Evolutionary conservation across 2,113 vertebrate genomes (phyloP).

Genomic region (Nannospalax galili): DNA sequence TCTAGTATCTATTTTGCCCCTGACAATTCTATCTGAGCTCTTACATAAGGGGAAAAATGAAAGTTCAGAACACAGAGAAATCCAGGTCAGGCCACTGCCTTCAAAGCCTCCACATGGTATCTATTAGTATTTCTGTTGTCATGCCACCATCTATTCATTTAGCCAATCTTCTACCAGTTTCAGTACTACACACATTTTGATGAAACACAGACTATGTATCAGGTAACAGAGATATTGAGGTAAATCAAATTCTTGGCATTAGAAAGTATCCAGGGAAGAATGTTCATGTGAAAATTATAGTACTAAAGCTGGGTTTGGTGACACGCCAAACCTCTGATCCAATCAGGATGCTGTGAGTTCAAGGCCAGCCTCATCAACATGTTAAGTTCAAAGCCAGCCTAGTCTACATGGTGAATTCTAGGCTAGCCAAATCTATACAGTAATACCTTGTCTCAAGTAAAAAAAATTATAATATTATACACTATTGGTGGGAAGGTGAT

Average conservation of each 20-base stretch:
- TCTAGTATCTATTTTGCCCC: neutral
- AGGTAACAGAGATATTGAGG: neutral
- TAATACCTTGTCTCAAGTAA: no score
- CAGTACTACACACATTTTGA: neutral
- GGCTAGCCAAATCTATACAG: no score
- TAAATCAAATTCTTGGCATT: neutral
- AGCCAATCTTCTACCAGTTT: neutral
- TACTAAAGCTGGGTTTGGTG: no score
- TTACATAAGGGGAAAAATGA: conserved; percentile 46
- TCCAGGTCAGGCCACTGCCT: neutral
- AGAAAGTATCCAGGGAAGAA: neutral
- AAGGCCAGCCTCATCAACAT: no score
- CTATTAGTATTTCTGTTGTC: neutral
- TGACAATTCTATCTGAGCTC: neutral
- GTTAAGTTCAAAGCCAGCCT: no score
- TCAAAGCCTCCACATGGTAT: neutral
- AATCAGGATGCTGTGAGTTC: no score
- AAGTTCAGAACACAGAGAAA: conserved; percentile 41
- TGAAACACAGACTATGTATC: neutral
- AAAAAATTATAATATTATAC: neutral
- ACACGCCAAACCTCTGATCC: no score
- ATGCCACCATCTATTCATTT: neutral
- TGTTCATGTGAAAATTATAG: neutral
- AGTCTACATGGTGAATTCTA: no score
- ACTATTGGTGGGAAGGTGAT: neutral